phyloP scores from a whole-genome alignment of 2,888 invertebrate genomes.

The Rhagium mordax region DNA sequence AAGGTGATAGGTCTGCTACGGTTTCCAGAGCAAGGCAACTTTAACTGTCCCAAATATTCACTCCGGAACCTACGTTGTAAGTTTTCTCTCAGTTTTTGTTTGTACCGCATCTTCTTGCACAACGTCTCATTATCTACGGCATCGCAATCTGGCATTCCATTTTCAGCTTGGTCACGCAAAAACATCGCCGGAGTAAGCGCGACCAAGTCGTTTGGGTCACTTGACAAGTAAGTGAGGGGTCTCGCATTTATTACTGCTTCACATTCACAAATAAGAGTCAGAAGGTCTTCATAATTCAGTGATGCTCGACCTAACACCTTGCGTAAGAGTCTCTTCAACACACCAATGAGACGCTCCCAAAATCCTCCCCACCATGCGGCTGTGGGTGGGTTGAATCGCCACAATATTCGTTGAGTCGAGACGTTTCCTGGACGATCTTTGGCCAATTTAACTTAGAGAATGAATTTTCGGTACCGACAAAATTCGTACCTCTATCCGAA shows the following conservation, averaged over 20 bases:
- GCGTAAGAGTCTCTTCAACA: conserved; percentile 63
- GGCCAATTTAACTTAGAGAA: conserved; percentile 56
- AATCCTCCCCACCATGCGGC: conserved; percentile 69
- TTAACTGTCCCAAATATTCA: conserved; percentile 51
- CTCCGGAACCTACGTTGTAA: conserved; percentile 48
- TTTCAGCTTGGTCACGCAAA: conserved; percentile 41
- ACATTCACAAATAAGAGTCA: conserved; percentile 55
- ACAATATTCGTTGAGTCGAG: conserved; percentile 49
- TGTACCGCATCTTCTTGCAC: conserved; percentile 34
- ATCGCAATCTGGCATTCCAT: conserved; percentile 44
- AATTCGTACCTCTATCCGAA: conserved; percentile 67
- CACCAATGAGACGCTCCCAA: conserved; percentile 63
- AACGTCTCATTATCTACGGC: conserved; percentile 33
- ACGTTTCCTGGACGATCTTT: conserved; percentile 43
- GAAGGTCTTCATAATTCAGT: conserved; percentile 58
- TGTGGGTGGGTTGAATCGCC: conserved; percentile 65
- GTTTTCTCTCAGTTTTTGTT: conserved; percentile 40
- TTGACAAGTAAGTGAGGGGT: conserved; percentile 48
- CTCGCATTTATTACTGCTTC: conserved; percentile 63
- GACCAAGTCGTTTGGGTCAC: conserved; percentile 39
- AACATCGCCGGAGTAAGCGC: conserved; percentile 55
- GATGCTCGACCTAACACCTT: too few relatives aligned
- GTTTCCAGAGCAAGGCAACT: background rate
- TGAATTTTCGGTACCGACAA: conserved; percentile 59
- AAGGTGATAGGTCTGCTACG: background rate